Percentiles rank a stretch among this genome's conserved stretches.
Conservation (phyloP, 2,888 invertebrate species). For the Plagiodera versicolora region DNA sequence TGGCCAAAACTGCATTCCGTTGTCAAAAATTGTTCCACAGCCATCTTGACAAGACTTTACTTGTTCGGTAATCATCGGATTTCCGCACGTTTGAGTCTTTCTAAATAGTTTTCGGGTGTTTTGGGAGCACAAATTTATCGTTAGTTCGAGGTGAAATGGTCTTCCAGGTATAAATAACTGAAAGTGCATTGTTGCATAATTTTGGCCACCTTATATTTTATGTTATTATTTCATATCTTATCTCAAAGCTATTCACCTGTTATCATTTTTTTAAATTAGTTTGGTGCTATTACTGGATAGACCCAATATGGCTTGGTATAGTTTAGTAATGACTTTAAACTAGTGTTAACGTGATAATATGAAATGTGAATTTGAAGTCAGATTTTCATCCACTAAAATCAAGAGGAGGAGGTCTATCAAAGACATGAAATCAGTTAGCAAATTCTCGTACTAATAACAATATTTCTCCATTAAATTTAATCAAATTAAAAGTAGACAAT, state of each 20-base stretch:
- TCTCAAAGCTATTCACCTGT: background rate
- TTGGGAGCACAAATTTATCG: background rate
- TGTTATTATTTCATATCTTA: background rate
- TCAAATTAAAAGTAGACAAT: background rate
- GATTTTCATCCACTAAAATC: background rate
- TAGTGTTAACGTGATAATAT: background rate
- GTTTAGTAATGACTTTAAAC: background rate
- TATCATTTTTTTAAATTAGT: background rate
- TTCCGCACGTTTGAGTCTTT: no score
- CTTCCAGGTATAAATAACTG: no score
- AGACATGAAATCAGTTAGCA: background rate
- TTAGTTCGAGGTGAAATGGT: background rate
- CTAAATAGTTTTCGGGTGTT: no score
- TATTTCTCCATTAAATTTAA: no score
- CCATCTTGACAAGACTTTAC: no score
- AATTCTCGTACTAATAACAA: background rate
- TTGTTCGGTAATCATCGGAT: no score
- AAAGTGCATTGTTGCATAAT: no score
- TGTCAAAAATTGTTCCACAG: no score
- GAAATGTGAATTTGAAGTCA: background rate
- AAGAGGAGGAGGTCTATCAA: background rate
- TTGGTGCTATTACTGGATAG: background rate
- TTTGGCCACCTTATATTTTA: background rate
- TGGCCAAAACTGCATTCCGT: no score
- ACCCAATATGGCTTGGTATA: background rate